These are phyloP conservation scores for Stomorhina lunata DNA, from an alignment of 2,888 invertebrate genomes.

Conservation along the genomic window DNA sequence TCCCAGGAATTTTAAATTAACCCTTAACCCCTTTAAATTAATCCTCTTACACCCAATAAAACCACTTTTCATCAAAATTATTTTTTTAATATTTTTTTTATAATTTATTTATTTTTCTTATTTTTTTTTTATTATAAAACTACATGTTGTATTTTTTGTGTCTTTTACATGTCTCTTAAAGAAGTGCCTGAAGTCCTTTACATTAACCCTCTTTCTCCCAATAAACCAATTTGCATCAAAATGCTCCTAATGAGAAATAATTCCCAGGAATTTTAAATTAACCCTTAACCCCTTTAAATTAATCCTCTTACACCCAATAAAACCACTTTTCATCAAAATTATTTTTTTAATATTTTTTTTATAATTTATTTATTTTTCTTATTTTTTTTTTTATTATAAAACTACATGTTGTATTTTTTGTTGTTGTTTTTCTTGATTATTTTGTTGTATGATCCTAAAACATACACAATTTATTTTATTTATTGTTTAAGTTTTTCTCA, in stretches of 20 bases:
- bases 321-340: neutral
- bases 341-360: slow-evolving; percentile 41
- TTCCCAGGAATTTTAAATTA: neutral
- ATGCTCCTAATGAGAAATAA: neutral
- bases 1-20: too few relatives aligned
- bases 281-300: too few relatives aligned
- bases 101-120: too few relatives aligned
- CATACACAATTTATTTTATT: slow-evolving; percentile 53
- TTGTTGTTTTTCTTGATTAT: slow-evolving; percentile 36
- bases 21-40: too few relatives aligned
- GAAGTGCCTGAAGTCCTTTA: too few relatives aligned
- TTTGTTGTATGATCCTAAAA: slow-evolving; percentile 61
- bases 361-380: slow-evolving; percentile 49
- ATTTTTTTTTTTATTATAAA: slow-evolving; percentile 59
- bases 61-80: too few relatives aligned
- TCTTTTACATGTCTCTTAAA: too few relatives aligned
- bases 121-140: too few relatives aligned
- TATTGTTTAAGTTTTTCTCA: slow-evolving; percentile 23
- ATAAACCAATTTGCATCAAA: too few relatives aligned
- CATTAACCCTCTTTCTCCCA: too few relatives aligned
- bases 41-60: too few relatives aligned
- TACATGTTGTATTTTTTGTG: slow-evolving; percentile 55
- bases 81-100: too few relatives aligned
- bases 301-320: neutral
- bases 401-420: slow-evolving; percentile 60